Base-by-base conservation (phyloP, 2,888 invertebrate species). In the Alitta virens region DNA sequence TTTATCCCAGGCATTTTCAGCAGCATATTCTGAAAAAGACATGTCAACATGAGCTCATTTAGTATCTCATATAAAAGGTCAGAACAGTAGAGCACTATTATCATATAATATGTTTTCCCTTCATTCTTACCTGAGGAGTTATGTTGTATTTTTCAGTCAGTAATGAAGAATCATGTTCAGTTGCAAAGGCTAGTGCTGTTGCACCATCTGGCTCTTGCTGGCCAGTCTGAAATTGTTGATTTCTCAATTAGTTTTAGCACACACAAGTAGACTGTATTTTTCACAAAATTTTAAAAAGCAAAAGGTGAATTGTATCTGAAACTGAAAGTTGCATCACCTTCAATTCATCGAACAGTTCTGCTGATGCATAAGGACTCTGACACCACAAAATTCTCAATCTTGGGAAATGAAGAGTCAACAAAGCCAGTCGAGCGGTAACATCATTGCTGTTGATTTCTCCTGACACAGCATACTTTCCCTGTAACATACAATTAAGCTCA, bases 331-430 rank as follows among this genome's bases (percentile, higher is more conserved):
- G n/a, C n/a, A n/a, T n/a, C 82, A 91, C 91, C 86, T 97, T 98
- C 0, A 97, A 84, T 82, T 97, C 94, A 78, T 94, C 91, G 83
- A 98, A 97, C 53, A 98, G 85, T 82, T 98, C 95, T 0, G 96
- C 94, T 0, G 95, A 94, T 43, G 95, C 95, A 80, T 94, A 92
- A 0, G 98, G 96, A 80, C 91, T 94, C 1, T 94, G 94, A 14
- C 96, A 96, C 98, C 98, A 98, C 40, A 98, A 90, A 9, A 98
- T 84, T 71, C 93, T 90, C 66, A 99, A 84, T 74, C 90, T 88
- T 1, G 98, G 97, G 83, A 98, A 97, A 80, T 96, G 93, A 71
- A 98, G 85, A 0, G 98, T 96, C n/a, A 99, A 85, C 40, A 98
- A 84, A 71, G 95, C 90, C 59, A 99, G 83, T 79, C 93, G 93